A percentile compares a stretch with the other conserved stretches of the same genome.
phyloP scores from a whole-genome alignment of 1,140 invertebrate species.

The Anastatus disparis region DNA sequence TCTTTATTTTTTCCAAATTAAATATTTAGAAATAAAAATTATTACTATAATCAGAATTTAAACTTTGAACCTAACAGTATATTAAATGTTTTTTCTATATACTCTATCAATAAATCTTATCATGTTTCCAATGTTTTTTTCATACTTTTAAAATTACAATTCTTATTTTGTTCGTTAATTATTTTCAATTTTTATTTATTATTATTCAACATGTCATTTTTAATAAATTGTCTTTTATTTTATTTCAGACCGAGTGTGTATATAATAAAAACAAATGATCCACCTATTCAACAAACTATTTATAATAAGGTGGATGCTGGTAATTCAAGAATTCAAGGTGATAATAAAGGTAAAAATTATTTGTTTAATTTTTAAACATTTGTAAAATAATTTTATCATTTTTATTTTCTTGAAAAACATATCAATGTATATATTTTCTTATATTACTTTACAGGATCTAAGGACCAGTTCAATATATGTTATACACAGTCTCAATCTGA shows the following conservation, averaged over 20 bases:
- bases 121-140: too few relatives aligned
- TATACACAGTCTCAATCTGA: conserved; percentile 7
- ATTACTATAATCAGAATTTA: too few relatives aligned
- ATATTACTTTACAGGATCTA: conserved; percentile 3
- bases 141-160: too few relatives aligned
- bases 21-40: too few relatives aligned
- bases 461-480: conserved; percentile 22
- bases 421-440: conserved; percentile 13
- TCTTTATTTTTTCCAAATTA: too few relatives aligned
- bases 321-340: conserved; percentile 51
- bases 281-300: conserved; percentile 47
- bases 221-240: background rate
- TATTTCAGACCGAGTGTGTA: conserved; percentile 61
- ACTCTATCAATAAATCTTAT: too few relatives aligned
- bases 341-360: conserved; percentile 53
- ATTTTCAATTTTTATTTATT: too few relatives aligned
- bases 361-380: too few relatives aligned
- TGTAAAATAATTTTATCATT: conserved; percentile 3
- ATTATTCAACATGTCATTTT: too few relatives aligned
- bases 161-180: too few relatives aligned
- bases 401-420: background rate
- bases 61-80: too few relatives aligned
- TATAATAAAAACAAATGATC: conserved; percentile 61
- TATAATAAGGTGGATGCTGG: conserved; percentile 51
- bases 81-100: too few relatives aligned